Base-by-base conservation (phyloP, 53 echinoderm and acorn worm species). In the Arbacia lixula region DNA sequence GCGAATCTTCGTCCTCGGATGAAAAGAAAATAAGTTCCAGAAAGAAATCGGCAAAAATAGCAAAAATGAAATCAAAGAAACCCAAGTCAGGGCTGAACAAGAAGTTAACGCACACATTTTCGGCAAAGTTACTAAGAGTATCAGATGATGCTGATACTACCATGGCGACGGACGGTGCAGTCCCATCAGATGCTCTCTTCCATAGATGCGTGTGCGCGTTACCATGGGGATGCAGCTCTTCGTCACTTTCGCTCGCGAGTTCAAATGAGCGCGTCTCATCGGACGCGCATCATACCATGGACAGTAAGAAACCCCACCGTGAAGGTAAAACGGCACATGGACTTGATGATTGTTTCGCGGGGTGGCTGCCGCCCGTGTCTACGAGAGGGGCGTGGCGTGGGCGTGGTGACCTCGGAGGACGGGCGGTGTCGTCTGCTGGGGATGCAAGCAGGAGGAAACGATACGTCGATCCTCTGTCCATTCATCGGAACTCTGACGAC, bases 221-320 rank as follows among this genome's bases (percentile, higher is more conserved):
- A 26, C 78, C 78, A 58, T 77, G 78, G 78, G 58, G 40, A 77
- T 77, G 78, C 78, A 3, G 2, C 11, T 38, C 35, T 36, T 75
- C 75, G 1, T 4, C 9, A 2, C 21, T 11, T 12, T 33, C 10
- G 10, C 58, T 0, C 21, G 10, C 5, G 34, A 58, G 5, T 3
- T 21, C 11, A n/a, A n/a, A n/a, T n/a, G 49, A 46, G 14, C 49
- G 8, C 49, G 49, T 22, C 39, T 66, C 66, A 2, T 22, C 66
- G 69, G 46, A 69, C 14, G 69, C 28, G 40, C 28, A 24, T 26
- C 69, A 10, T 35, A 35, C 16, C 41, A 33, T 27, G 28, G 38
- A 5, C 16, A 19, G 3, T 0, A 58, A 12, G 60, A 58, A 58
- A 12, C 10, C 2, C 5, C 55, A 22, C 3, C 36, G 17, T 38